Base-by-base conservation (phyloP, 2,888 invertebrate genomes). In the Eristalis pertinax region DNA sequence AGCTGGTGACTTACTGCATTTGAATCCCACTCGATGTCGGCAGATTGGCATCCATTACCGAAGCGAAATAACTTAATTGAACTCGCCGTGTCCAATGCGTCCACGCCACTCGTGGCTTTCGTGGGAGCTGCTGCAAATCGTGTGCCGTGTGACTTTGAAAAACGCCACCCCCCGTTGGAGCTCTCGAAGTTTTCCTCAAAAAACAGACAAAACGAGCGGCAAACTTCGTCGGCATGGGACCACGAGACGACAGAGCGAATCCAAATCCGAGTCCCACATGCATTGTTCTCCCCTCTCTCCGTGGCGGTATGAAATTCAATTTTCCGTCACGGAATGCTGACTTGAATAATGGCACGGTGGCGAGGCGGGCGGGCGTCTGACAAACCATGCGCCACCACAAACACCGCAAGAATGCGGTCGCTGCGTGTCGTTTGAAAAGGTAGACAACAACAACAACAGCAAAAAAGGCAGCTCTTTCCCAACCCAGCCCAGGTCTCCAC, bases 1-100 rank as follows among this genome's bases (percentile, higher is more conserved):
- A 7, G 43, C 43, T 50, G 43, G 19, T 8, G 19, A 19, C 50
- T 19, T 50, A 19, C 43, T 19, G 43, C 15, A 43, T 43, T 43
- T 43, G 43, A 43, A 43, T 43, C 43, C 43, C 7, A 64, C 68
- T 81, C 69, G 62, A 68, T 56, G 84, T 38, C 38, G 58, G 38
- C 24, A 22, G 19, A 43, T 70, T 86, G 82, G 70, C 73, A 75
- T 83, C 78, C 82, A 86, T 86, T 86, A 82, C 83, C 74, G 41
- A 78, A 50, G 82, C 78, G 78, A 78, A 86, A 83, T 83, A 86
- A 83, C 86, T 86, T 82, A 82, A 86, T 86, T 83, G 78, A 86
- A 79, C 83, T 8, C 19, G 41, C 68, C 81, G 76, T 77, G 82
- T 74, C 81, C 85, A 73, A 85, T 85, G 22, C 73, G 77, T 85